phyloP scores from a whole-genome alignment of 2,888 invertebrate species.

The Sepioteuthis lessoniana region DNA sequence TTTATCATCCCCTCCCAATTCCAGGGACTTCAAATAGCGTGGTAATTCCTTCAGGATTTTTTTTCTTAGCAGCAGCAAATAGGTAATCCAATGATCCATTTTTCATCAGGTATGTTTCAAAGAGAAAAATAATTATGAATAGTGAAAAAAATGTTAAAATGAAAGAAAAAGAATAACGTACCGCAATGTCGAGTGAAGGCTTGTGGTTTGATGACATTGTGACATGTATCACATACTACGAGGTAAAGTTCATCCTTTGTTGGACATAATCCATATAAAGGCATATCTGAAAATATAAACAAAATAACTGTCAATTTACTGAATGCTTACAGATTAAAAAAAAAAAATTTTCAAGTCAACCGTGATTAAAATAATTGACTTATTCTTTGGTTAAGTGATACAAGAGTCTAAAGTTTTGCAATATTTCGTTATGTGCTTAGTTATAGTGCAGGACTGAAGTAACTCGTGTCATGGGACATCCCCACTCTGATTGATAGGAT shows the following conservation, averaged over 20 bases:
- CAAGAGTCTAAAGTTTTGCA: too few relatives aligned
- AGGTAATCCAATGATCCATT: background rate
- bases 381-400: too few relatives aligned
- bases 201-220: slow-evolving; percentile 85
- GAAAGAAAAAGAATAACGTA: slow-evolving; percentile 64
- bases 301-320: slow-evolving; percentile 26
- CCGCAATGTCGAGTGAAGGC: slow-evolving; percentile 85
- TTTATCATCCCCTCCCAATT: background rate
- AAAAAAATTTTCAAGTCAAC: too few relatives aligned
- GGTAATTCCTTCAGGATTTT: background rate
- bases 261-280: slow-evolving; percentile 85
- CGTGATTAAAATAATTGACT: too few relatives aligned
- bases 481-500: too few relatives aligned
- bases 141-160: background rate
- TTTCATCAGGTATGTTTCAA: background rate
- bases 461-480: too few relatives aligned
- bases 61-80: background rate
- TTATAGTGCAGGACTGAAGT: too few relatives aligned
- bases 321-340: too few relatives aligned
- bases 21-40: too few relatives aligned
- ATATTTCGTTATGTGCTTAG: too few relatives aligned
- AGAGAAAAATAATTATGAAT: background rate
- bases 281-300: slow-evolving; percentile 79
- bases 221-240: slow-evolving; percentile 86
- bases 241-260: slow-evolving; percentile 85